Conservation (phyloP, 2,113 vertebrate species). For the Vidua macroura region DNA sequence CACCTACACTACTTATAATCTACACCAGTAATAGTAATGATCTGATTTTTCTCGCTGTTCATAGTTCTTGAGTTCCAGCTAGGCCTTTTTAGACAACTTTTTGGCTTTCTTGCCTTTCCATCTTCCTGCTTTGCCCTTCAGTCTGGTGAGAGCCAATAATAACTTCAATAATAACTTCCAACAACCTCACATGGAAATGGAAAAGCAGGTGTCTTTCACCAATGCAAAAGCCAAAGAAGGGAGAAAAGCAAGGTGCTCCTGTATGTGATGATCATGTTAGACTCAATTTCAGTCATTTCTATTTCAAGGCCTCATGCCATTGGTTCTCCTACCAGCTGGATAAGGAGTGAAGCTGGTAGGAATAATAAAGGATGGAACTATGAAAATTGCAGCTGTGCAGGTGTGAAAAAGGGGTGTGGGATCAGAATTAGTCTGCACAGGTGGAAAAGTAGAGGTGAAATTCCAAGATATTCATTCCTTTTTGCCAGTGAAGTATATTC, state of each 20-base stretch:
- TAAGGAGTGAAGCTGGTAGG: not conserved
- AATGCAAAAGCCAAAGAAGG: not conserved
- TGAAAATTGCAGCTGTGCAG: not conserved
- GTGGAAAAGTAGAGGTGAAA: not conserved
- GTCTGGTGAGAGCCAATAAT: not conserved
- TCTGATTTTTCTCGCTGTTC: not conserved
- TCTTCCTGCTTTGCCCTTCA: not conserved
- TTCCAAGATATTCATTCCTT: not conserved
- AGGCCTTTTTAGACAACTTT: not conserved
- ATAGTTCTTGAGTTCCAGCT: not conserved
- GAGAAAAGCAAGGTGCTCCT: not conserved
- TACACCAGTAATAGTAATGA: not conserved
- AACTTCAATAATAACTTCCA: not conserved
- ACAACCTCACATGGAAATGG: not conserved
- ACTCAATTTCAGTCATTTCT: not conserved
- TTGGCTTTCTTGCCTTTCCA: not conserved
- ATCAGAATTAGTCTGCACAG: not conserved
- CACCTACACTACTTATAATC: not conserved
- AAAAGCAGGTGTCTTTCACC: not conserved
- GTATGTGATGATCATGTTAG: not conserved
- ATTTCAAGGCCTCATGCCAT: not conserved
- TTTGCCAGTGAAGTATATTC: not conserved
- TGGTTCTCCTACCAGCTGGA: not conserved
- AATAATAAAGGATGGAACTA: not conserved
- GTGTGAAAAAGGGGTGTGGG: not conserved